A percentile compares a stretch with the other conserved stretches of the same genome.
phyloP scores from a whole-genome alignment of 2,113 vertebrate species.

The Pachyramphus minor region DNA sequence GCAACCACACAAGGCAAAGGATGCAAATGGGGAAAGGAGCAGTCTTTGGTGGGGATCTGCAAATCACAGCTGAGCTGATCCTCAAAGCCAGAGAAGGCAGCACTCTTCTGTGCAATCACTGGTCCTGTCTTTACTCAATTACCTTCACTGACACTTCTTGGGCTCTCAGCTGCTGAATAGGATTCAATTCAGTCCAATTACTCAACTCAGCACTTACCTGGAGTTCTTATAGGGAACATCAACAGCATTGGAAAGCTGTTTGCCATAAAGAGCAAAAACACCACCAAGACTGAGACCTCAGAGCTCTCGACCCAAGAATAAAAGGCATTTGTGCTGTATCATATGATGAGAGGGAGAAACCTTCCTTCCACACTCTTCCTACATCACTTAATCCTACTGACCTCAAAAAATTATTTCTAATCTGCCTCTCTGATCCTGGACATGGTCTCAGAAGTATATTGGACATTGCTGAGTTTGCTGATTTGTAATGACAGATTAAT shows the following conservation, averaged over 20 bases:
- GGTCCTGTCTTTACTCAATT: background rate
- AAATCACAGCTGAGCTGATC: background rate
- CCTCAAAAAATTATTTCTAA: background rate
- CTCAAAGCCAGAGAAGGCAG: background rate
- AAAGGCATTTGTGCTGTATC: background rate
- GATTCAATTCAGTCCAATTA: background rate
- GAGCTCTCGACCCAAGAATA: background rate
- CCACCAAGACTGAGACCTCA: background rate
- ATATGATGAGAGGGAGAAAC: background rate
- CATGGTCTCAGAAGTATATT: background rate
- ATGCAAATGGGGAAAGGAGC: background rate
- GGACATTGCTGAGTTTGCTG: rapidly evolving
- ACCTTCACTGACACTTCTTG: background rate
- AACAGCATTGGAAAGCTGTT: background rate
- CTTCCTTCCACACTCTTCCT: background rate
- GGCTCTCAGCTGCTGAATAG: background rate
- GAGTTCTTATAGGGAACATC: background rate
- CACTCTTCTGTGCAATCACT: rapidly evolving
- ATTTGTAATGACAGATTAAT: background rate
- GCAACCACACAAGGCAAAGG: background rate
- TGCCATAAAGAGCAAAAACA: background rate
- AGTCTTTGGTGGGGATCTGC: background rate
- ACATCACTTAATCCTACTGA: background rate
- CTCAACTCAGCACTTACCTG: background rate
- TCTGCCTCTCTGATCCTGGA: background rate